Base-by-base conservation (phyloP, 2,113 vertebrate species). In the Quiscalus mexicanus region DNA sequence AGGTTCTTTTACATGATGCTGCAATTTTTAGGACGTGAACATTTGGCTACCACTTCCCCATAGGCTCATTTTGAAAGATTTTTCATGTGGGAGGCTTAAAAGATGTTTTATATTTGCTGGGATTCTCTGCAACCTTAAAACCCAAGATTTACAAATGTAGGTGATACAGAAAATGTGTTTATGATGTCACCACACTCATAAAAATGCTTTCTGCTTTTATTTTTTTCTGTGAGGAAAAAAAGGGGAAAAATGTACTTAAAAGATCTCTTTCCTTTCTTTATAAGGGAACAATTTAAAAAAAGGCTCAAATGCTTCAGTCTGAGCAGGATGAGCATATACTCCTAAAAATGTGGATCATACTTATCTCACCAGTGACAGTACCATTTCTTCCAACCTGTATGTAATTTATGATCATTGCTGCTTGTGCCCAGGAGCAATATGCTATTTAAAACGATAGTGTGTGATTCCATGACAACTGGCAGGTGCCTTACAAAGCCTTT, bases 331-430 rank as follows among this genome's bases (percentile, higher is more conserved):
- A 74, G 22, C 19, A 52, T 15, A 44, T 60, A 62, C 15, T 59
- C 23, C 49, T 67, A 42, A 89, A 76, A 88, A 70, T 20, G 44
- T 5, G 28, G 37, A 76, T 79, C 25, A 47, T 24, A 80, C 53
- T 89, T 93, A 92, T 76, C 65, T 95, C 31, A 35, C 44, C 82
- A 55, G 70, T 31, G 33, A 44, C 49, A 83, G 35, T 23, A 74
- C 56, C 30, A 59, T 92, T 82, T 91, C 49, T 81, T 69, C 41
- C 71, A 93, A 50, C 9, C 28, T 81, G 10, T 63, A 63, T 56
- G 23, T 78, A 82, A 91, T 91, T 94, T 95, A 76, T 87, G 63
- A 93, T 77, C 49, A 37, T 83, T 87, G 35, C 15, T 86, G 77
- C 30, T 42, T 60, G 41, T 82, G n/a, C 52, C 55, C 39, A 59